Evolutionary conservation across 2,888 invertebrate species (phyloP), one percentile per base, ranked within the genome.

Genomic region (Drosophila stalkeri): DNA sequence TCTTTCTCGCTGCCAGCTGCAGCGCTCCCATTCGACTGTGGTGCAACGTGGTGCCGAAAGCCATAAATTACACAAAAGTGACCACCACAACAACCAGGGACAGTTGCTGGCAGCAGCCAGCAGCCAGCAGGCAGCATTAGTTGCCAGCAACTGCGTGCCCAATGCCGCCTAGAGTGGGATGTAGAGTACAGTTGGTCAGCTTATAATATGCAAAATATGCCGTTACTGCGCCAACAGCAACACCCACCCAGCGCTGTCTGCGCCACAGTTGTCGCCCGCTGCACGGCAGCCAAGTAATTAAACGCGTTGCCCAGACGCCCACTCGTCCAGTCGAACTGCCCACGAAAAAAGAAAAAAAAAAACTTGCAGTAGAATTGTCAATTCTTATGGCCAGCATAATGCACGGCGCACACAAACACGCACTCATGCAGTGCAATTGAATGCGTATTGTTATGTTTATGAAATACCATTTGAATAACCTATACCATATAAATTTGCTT

Each of bases 51-150:
- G 68, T 69, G 78, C 82, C 66, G 72, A 86, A 78, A 77, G 74
- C 81, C 86, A 87, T 89, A 87, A 87, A 88, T 90, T 86, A 76
- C 78, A 88, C 78, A 77, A 77, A 87, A 80, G 78, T 77, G 80
- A 77, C 79, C 83, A 64, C 72, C 59, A 67, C 59, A 67, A 43
- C 59, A 64, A 39, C 44, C 57, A 57, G 64, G 56, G 18, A 33
- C 64, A 61, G 51, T 37, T 37, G 47, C 56, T 43, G 51, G 51
- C 56, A 43, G 51, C 47, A n/a, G 47, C 1, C 47, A 47, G 27
- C 16, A 27, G 16, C 3, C 47, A 47, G 47, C 49, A 9, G n/a
- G 64, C 74, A 27, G 23, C 61, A 68, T 68, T 68, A 68, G 57
- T 44, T 57, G 31, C 44, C 52, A 43, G 27, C 41, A 27, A 55